These are phyloP conservation scores for Tryphoninae sp. DNA, from an alignment of 2,888 invertebrate genomes.

Conservation along the genomic window DNA sequence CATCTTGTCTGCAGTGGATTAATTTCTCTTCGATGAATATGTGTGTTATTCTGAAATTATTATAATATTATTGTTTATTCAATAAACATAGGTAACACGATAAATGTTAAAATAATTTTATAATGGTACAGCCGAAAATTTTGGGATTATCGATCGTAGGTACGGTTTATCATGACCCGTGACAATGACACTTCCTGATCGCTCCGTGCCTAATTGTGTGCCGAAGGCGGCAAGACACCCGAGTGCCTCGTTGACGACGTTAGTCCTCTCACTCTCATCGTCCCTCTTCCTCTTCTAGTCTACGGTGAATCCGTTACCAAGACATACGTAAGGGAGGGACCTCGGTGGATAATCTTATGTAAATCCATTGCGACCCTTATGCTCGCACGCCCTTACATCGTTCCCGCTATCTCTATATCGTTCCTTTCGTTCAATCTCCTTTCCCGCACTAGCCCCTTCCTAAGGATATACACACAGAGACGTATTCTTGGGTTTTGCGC, in stretches of 20 bases:
- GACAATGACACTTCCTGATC: constrained; percentile 39
- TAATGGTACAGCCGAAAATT: constrained; percentile 7
- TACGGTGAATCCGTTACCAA: constrained; percentile 66
- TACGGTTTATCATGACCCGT: constrained; percentile 12
- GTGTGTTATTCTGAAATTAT: background rate
- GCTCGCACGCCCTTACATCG: constrained; percentile 71
- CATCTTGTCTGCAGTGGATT: background rate
- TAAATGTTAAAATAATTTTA: constrained; percentile 6
- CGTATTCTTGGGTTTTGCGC: constrained; percentile 48
- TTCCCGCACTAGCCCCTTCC: constrained; percentile 14
- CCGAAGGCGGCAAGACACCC: constrained; percentile 73
- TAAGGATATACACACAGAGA: constrained; percentile 37
- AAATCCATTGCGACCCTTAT: constrained; percentile 77
- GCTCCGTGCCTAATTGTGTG: constrained; percentile 74
- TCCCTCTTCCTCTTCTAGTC: constrained; percentile 56
- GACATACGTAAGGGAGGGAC: constrained; percentile 65
- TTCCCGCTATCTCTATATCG: constrained; percentile 53
- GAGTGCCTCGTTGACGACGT: constrained; percentile 69
- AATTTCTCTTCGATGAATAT: background rate
- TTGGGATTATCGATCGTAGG: constrained; percentile 36
- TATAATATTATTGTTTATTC: background rate
- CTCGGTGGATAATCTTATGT: constrained; percentile 79
- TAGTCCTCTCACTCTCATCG: constrained; percentile 37
- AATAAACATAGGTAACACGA: background rate
- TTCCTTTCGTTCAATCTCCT: constrained; percentile 54